phyloP scores from a whole-genome alignment of 2,888 invertebrate species.

The Amiota mariae region DNA sequence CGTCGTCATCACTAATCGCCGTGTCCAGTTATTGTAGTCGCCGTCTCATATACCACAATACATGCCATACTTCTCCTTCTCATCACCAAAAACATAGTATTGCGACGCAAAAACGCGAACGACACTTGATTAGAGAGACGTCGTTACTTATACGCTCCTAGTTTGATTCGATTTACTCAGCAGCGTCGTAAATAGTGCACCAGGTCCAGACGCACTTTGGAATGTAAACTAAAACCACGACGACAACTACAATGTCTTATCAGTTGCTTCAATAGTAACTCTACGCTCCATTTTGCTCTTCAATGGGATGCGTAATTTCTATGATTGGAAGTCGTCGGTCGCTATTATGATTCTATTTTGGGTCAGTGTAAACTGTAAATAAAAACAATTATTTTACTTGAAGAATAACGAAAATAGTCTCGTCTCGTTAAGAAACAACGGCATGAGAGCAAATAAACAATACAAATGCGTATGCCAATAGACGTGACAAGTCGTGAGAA shows the following conservation, averaged over 20 bases:
- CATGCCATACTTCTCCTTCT: too few relatives aligned
- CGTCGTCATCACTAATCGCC: neutral
- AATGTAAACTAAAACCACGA: conserved; percentile 56
- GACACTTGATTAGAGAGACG: conserved; percentile 54
- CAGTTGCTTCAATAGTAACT: conserved; percentile 42
- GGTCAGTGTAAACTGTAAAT: conserved; percentile 39
- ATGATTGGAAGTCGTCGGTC: conserved; percentile 22
- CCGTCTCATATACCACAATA: too few relatives aligned
- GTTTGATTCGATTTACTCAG: conserved; percentile 7
- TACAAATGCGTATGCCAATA: neutral
- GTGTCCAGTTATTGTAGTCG: too few relatives aligned
- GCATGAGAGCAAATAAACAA: too few relatives aligned
- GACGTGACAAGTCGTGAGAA: conserved; percentile 3
- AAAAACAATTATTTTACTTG: conserved; percentile 6
- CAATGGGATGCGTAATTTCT: conserved; percentile 65
- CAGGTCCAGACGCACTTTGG: conserved; percentile 53
- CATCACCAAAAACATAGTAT: conserved; percentile 16
- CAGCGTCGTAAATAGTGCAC: conserved; percentile 12
- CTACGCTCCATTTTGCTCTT: conserved; percentile 35
- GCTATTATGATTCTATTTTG: conserved; percentile 40
- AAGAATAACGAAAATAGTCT: neutral
- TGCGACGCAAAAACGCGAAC: conserved; percentile 61
- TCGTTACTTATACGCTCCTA: conserved; percentile 30
- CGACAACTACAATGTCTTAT: conserved; percentile 43
- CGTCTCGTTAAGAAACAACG: neutral